Percentiles rank a stretch among this genome's conserved stretches.
These are phyloP conservation scores for Leptinotarsa rubiginosa DNA, from an alignment of 2,888 invertebrate species.

Conservation along the genomic window DNA sequence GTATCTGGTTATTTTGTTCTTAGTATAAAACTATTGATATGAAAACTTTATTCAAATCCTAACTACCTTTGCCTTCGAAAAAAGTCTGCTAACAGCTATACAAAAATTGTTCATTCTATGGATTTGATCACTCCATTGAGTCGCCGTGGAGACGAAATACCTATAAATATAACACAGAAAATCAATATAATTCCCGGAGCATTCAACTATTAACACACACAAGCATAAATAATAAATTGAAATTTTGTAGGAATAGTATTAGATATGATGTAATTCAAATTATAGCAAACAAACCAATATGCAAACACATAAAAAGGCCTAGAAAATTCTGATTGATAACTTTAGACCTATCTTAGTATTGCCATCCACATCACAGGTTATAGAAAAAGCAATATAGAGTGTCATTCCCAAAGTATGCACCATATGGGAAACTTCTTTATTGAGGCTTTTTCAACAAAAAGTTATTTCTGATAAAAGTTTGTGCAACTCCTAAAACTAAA, in stretches of 20 bases:
- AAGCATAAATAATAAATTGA: background rate
- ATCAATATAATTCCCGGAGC: conserved; percentile 16
- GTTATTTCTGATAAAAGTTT: too few species aligned
- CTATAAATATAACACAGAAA: conserved; percentile 23
- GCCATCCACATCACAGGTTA: too few species aligned
- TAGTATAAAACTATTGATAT: conserved; percentile 31
- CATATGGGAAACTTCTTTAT: too few species aligned
- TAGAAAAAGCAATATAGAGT: too few species aligned
- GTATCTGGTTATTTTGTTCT: conserved; percentile 15
- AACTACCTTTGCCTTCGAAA: conserved; percentile 24
- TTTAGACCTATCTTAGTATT: background rate
- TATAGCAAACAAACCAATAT: background rate
- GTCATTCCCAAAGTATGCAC: too few species aligned
- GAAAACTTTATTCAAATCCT: conserved; percentile 30
- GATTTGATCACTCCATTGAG: conserved; percentile 18
- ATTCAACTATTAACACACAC: background rate
- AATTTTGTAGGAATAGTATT: background rate
- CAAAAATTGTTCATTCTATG: conserved; percentile 17
- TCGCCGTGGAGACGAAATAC: conserved; percentile 6
- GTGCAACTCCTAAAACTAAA: too few species aligned
- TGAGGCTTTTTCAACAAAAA: too few species aligned
- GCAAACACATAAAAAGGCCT: background rate
- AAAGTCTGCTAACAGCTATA: conserved; percentile 9
- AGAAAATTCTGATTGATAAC: background rate
- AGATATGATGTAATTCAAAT: background rate